These are phyloP conservation scores for Philopedon plagiatum DNA, from an alignment of 2,888 invertebrate genomes.

Conservation along the genomic window DNA sequence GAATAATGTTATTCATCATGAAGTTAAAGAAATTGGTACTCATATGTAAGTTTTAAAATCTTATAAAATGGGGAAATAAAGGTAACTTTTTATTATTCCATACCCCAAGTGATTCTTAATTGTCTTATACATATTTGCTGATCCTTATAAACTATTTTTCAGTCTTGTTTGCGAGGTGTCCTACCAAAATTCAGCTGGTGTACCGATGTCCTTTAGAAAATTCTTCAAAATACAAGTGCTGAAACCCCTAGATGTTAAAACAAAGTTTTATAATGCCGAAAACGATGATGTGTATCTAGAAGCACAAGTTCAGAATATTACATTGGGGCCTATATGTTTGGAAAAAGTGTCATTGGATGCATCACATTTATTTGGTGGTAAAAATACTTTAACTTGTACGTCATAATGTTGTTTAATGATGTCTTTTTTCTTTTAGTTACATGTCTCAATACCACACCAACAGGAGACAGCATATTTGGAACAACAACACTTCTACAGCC, in stretches of 20 bases:
- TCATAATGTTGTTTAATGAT: background rate
- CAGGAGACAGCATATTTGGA: constrained; percentile 83
- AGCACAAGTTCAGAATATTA: constrained; percentile 91
- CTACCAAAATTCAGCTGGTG: constrained; percentile 83
- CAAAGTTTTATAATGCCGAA: constrained; percentile 97
- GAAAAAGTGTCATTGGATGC: constrained; percentile 96
- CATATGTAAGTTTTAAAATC: constrained; percentile 80
- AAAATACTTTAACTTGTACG: constrained; percentile 39
- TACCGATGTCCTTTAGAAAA: constrained; percentile 90
- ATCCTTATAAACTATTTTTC: constrained; percentile 60
- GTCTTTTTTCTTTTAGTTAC: constrained; percentile 70
- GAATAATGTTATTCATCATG: constrained; percentile 97
- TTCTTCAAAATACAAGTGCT: constrained; percentile 99
- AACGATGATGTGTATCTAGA: constrained; percentile 83
- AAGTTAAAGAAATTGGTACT: constrained; percentile 99
- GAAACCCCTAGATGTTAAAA: constrained; percentile 98
- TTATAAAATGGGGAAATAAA: constrained; percentile 23
- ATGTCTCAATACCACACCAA: constrained; percentile 78
- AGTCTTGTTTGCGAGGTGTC: constrained; percentile 96
- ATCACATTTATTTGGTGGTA: constrained; percentile 87
- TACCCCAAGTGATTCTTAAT: too few species aligned
- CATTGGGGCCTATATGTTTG: constrained; percentile 91
- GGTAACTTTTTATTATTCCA: background rate
- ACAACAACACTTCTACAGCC: constrained; percentile 87
- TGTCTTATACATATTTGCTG: too few species aligned